These are phyloP conservation scores for Cryptus armator DNA, from an alignment of 2,888 invertebrate species.

Conservation along the genomic window DNA sequence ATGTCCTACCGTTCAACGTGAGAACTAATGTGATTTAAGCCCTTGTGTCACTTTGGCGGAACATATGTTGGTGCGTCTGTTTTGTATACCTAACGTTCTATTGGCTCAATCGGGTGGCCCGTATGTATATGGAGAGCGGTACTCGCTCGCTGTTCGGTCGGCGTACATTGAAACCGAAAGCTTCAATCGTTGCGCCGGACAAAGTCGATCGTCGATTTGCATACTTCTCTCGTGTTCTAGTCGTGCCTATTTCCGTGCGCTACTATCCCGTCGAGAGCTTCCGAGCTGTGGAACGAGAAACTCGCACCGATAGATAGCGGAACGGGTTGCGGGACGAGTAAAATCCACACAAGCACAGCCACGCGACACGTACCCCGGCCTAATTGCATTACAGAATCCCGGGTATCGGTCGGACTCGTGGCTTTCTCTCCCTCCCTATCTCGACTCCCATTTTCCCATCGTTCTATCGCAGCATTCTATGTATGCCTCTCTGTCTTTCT, in stretches of 20 bases:
- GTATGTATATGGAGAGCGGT: neutral
- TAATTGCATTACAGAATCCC: conserved; percentile 72
- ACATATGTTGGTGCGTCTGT: neutral
- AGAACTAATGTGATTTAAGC: neutral
- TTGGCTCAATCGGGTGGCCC: conserved; percentile 10
- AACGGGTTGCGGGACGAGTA: conserved; percentile 48
- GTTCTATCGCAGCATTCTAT: neutral
- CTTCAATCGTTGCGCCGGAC: conserved; percentile 54
- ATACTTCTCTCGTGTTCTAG: conserved; percentile 59
- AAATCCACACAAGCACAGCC: conserved; percentile 68
- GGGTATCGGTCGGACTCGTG: conserved; percentile 37
- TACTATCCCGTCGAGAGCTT: conserved; percentile 29
- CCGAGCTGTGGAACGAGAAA: conserved; percentile 13
- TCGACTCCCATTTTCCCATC: neutral
- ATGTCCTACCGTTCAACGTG: neutral
- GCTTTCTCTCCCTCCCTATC: conserved; percentile 40
- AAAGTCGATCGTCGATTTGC: conserved; percentile 70
- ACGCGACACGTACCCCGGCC: conserved; percentile 67
- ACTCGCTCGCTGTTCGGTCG: neutral
- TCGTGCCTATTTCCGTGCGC: conserved; percentile 20
- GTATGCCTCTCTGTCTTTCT: neutral
- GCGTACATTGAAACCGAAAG: conserved; percentile 51
- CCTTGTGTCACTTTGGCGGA: neutral
- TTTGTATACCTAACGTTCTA: conserved; percentile 23
- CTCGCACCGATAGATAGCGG: neutral